Conservation (phyloP, 1,140 invertebrate genomes). For the Drosophila ambigua region DNA sequence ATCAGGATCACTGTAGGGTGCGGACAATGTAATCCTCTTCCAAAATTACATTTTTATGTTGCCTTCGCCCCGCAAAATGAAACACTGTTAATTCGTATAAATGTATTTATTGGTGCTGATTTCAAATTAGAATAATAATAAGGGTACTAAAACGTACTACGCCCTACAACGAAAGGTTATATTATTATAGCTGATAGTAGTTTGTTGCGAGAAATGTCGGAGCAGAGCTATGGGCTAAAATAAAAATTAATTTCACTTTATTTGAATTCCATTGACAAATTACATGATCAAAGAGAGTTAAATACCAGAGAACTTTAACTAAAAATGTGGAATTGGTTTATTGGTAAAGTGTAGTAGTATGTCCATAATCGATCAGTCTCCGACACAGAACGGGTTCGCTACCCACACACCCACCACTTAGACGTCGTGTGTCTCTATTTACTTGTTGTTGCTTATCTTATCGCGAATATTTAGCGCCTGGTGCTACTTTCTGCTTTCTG, state of each 20-base stretch:
- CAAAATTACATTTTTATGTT: background rate
- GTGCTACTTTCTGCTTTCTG: conserved; percentile 14
- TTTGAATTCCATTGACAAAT: conserved; percentile 10
- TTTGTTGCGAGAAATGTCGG: conserved; percentile 14
- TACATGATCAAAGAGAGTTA: background rate
- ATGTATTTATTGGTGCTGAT: conserved; percentile 22
- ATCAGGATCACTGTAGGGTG: too few species aligned
- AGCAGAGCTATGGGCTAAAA: conserved; percentile 6
- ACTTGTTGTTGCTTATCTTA: conserved; percentile 31
- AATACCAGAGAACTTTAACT: conserved; percentile 18
- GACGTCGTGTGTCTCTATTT: conserved; percentile 25
- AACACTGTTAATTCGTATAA: background rate
- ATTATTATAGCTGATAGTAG: conserved; percentile 2
- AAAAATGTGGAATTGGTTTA: conserved; percentile 30
- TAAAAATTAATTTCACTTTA: conserved; percentile 9
- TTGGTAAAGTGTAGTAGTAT: conserved; percentile 5
- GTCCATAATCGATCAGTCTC: conserved; percentile 62
- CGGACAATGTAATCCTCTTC: too few species aligned
- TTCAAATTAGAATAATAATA: conserved; percentile 12
- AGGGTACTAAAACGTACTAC: conserved; percentile 47
- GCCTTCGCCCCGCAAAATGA: conserved; percentile 12
- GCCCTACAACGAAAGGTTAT: conserved; percentile 2
- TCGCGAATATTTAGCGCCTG: conserved; percentile 15
- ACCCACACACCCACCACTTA: conserved; percentile 6
- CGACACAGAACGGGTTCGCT: conserved; percentile 46